These are phyloP conservation scores for Cacoxenus indagator DNA, from an alignment of 2,888 invertebrate genomes.

Conservation along the genomic window DNA sequence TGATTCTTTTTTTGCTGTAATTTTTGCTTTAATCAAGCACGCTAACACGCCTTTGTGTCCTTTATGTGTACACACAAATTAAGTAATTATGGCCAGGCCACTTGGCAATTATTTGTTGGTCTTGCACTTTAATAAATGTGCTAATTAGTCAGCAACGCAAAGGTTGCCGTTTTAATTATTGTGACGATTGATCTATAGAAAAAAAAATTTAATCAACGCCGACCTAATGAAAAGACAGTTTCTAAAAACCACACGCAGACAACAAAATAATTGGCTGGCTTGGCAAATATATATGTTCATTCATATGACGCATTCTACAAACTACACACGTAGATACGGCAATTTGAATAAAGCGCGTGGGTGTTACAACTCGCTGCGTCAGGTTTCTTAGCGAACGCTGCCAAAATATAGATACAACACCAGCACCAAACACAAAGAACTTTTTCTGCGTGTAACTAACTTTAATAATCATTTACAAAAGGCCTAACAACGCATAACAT, in stretches of 20 bases:
- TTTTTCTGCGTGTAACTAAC: background rate
- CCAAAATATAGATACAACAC: background rate
- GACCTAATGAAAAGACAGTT: background rate
- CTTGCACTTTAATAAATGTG: slow-evolving; percentile 39
- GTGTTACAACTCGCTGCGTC: background rate
- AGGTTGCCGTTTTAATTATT: slow-evolving; percentile 9
- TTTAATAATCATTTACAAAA: slow-evolving; percentile 7
- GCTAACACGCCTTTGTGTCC: slow-evolving; percentile 6
- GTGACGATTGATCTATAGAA: background rate
- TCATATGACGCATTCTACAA: slow-evolving; percentile 4
- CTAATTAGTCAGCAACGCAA: slow-evolving; percentile 42
- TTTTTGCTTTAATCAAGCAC: background rate
- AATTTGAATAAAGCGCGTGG: slow-evolving; percentile 13
- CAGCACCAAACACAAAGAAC: background rate
- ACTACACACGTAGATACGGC: background rate
- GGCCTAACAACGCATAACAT: background rate
- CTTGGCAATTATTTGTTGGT: background rate
- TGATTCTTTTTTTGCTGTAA: slow-evolving; percentile 24
- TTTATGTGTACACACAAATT: background rate
- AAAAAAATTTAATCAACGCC: background rate
- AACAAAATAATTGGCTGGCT: slow-evolving; percentile 1
- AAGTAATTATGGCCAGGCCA: slow-evolving; percentile 25
- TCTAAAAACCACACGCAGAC: background rate
- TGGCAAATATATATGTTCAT: slow-evolving; percentile 1
- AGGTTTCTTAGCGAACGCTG: background rate